A percentile compares a stretch with the other conserved stretches of the same genome.
Conservation (phyloP, 2,113 vertebrate species). For the Petaurus breviceps region DNA sequence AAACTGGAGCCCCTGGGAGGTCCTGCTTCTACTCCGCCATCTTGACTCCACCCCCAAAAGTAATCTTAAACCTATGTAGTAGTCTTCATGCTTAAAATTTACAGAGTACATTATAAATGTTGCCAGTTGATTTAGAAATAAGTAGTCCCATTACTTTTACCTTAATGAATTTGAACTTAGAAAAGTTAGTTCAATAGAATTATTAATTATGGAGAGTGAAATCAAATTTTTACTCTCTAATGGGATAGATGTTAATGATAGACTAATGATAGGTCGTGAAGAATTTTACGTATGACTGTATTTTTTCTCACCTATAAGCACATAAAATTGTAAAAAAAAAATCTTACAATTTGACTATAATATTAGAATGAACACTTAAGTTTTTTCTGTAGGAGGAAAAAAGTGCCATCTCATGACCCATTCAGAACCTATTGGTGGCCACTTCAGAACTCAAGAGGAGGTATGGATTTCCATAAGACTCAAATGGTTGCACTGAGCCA, state of each 20-base stretch:
- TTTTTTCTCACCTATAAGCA: neutral
- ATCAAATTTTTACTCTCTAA: neutral
- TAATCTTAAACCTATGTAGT: neutral
- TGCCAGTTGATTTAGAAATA: slow-evolving; percentile 20
- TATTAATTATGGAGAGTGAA: too few relatives aligned
- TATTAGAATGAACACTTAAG: neutral
- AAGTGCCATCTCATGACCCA: neutral
- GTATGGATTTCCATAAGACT: neutral
- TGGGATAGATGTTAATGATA: neutral
- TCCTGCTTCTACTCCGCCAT: too few relatives aligned
- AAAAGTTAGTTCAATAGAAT: too few relatives aligned
- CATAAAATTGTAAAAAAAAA: slow-evolving; percentile 10
- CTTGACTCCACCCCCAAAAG: too few relatives aligned
- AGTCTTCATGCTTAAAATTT: slow-evolving; percentile 25
- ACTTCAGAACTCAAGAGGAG: neutral
- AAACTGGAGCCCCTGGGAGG: too few relatives aligned
- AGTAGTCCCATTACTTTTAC: too few relatives aligned
- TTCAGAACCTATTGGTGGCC: neutral
- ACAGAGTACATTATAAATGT: neutral
- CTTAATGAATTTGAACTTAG: too few relatives aligned
- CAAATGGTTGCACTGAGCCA: rapidly evolving
- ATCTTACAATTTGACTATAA: neutral
- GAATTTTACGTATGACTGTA: slow-evolving; percentile 3
- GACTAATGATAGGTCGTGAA: neutral
- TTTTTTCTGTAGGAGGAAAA: neutral